A percentile compares a stretch with the other conserved stretches of the same genome.
phyloP scores from a whole-genome alignment of 2,113 vertebrate genomes.

The Chaenogobius annularis region DNA sequence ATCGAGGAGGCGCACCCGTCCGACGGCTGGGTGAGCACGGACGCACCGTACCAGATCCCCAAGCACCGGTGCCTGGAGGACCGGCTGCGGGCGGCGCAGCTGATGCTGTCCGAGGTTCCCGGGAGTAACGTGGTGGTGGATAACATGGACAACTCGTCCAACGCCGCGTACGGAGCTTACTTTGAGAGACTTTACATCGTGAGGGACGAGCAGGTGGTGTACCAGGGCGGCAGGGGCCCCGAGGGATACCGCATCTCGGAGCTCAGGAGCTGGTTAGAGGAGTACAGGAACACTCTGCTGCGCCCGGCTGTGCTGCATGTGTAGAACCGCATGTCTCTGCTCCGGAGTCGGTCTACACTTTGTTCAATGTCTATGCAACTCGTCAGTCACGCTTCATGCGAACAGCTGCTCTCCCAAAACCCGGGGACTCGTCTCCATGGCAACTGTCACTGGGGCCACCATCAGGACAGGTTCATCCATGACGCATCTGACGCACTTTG shows the following conservation, averaged over 20 bases:
- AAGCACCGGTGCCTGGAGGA: conserved; percentile 95
- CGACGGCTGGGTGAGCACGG: conserved; percentile 97
- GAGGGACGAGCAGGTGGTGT: conserved; percentile 87
- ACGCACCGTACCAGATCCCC: conserved; percentile 93
- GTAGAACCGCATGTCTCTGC: conserved; percentile 56
- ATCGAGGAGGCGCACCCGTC: conserved; percentile 98
- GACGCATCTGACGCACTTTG: background rate
- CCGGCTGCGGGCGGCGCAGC: conserved; percentile 86
- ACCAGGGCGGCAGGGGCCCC: conserved; percentile 93
- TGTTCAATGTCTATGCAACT: background rate
- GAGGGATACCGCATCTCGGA: conserved; percentile 96
- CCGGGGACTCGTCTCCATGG: background rate
- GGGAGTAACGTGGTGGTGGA: conserved; percentile 90
- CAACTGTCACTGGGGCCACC: background rate
- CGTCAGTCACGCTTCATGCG: background rate
- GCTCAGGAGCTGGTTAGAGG: conserved; percentile 91
- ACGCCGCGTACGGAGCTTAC: conserved; percentile 97
- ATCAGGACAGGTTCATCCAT: background rate
- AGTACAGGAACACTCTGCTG: conserved; percentile 80
- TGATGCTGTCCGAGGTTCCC: conserved; percentile 85
- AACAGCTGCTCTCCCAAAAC: conserved; percentile 7
- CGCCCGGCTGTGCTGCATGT: conserved; percentile 82
- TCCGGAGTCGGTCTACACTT: background rate
- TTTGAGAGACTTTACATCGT: conserved; percentile 97
- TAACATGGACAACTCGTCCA: conserved; percentile 96